Percentiles rank a stretch among this genome's conserved stretches.
Evolutionary conservation across 2,888 invertebrate genomes (phyloP).

Genomic region (Drosophila atripex): DNA sequence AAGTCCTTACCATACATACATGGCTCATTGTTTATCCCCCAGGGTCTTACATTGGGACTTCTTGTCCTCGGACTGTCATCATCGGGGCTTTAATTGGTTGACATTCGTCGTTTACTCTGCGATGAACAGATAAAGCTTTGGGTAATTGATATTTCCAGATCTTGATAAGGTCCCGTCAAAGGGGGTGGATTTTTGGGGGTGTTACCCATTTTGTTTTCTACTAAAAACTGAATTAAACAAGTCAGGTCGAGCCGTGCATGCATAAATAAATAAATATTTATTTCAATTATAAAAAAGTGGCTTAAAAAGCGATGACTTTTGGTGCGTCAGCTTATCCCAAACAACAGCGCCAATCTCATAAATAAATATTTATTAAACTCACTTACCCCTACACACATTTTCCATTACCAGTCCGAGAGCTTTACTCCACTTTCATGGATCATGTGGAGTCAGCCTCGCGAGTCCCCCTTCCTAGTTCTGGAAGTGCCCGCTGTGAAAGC

Average conservation of each 20-base stretch:
- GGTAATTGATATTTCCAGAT: constrained; percentile 64
- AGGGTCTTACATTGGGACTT: constrained; percentile 19
- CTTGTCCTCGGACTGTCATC: constrained; percentile 32
- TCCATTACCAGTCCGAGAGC: constrained; percentile 21
- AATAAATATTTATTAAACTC: constrained; percentile 27
- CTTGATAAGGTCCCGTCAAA: constrained; percentile 28
- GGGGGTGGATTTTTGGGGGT: constrained; percentile 13
- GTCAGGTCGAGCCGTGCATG: background rate
- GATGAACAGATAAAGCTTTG: constrained; percentile 61
- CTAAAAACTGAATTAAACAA: background rate
- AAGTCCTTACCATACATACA: constrained; percentile 18
- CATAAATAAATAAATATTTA: background rate
- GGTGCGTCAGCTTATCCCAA: too few relatives aligned
- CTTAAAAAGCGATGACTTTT: too few relatives aligned
- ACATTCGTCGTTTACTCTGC: constrained; percentile 39
- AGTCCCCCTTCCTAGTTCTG: background rate
- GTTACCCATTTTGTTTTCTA: constrained; percentile 1
- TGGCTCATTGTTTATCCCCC: constrained; percentile 7
- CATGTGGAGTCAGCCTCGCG: constrained; percentile 15
- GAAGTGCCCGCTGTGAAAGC: constrained; percentile 44
- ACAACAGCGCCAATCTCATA: constrained; percentile 15
- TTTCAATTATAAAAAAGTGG: background rate
- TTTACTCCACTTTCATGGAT: constrained; percentile 55
- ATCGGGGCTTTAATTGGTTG: constrained; percentile 69
- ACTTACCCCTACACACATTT: constrained; percentile 25